Evolutionary conservation across 2,888 invertebrate genomes (phyloP), one percentile per base, ranked within the genome.

Genomic region (Clusia tigrina): DNA sequence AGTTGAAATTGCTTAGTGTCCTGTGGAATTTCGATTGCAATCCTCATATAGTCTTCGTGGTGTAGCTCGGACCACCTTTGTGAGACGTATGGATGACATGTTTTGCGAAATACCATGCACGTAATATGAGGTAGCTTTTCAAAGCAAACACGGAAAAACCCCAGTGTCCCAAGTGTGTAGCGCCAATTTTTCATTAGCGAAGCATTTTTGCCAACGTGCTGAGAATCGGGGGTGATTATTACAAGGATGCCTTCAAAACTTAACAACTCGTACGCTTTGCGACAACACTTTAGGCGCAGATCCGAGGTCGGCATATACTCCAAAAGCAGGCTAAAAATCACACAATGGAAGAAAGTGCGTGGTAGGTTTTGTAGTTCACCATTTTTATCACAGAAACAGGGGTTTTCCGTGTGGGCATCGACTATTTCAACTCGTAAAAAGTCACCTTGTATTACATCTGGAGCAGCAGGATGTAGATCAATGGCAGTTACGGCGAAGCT

Each of bases 171-270:
- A 65, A 96, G 84, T 1, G 91, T 88, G 64, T 88, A 89, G 67
- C 91, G 88, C 96, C 96, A 96, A 68, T 91, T 91, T 84, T 94
- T 95, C 86, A 96, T 93, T 72, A 93, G 85, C 70, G 88, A 89
- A 1, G 91, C 89, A 85, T 96, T 96, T 15, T 93, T 91, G 10
- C 92, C 91, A 17, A 92, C 90, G 85, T 94, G 93, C 81, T 94
- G 93, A 0, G 96, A 96, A 83, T 97, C 96, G 1, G 96, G 96
- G 54, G 94, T 95, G 59, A 91, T 88, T 57, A 97, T 90, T 12
- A 95, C 84, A 20, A 93, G 79, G 46, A 96, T 83, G 0, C 96
- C 96, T 77, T 91, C 90, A 17, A 85, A 80, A 78, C 87, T 89
- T 20, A 97, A 83, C 57, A 95, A 80, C 2, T 87, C 78, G 70